Base-by-base conservation (phyloP, 2,888 invertebrate genomes). In the Microctonus hyperodae region DNA sequence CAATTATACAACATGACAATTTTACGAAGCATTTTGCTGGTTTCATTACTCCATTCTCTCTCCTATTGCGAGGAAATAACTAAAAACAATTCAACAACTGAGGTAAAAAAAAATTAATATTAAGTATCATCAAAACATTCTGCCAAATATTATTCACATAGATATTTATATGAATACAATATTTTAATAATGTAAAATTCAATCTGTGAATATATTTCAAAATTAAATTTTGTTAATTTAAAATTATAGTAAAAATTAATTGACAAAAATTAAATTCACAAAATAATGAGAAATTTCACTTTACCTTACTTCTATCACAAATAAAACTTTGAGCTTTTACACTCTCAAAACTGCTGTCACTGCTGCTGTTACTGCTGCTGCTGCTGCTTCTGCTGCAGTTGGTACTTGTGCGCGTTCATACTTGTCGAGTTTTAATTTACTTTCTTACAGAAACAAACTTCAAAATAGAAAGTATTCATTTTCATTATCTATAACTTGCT, bases 401-500 rank as follows among this genome's bases (percentile, higher is more conserved):
- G n/a, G n/a, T n/a, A n/a, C n/a, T 16, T 44, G 6, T 16, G 4
- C 6, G 6, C 1, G 7, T 44, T n/a, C 1, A 51, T 22, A 13
- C 13, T 25, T 25, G 51, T 25, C 51, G 11, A 51, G 51, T 51
- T 51, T 51, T 51, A 23, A 51, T 51, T 25, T 51, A 51, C 51
- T 60, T 20, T 11, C 50, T n/a, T n/a, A 23, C 16, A 62, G 28
- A 50, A 16, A 25, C 40, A 40, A 59, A 59, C 59, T 59, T 59
- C 23, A 13, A 35, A 57, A 28, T 59, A 16, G 50, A 51, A 55
- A 25, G 55, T 61, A 59, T 66, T 61, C 51, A 62, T 65, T 66
- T 66, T 61, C 40, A 62, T 69, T 63, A 65, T 53, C 58, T 62
- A 35, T 40, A 58, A 48, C 35, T 58, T 11, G 51, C 23, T 51